These are phyloP conservation scores for Alitta virens DNA, from an alignment of 2,888 invertebrate genomes.

Conservation along the genomic window DNA sequence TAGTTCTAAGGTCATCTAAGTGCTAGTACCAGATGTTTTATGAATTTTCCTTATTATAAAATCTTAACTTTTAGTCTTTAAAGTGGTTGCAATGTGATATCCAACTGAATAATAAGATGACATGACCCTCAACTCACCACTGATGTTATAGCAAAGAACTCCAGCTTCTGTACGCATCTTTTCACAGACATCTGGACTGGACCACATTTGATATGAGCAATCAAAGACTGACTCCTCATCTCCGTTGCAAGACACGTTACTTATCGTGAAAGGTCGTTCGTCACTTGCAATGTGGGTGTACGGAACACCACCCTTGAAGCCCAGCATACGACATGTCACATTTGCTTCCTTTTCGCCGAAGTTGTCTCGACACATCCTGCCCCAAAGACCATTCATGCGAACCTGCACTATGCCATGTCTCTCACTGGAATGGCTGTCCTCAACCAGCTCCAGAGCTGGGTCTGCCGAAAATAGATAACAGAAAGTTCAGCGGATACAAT, in stretches of 20 bases:
- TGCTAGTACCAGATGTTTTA: no score
- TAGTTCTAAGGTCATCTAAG: no score
- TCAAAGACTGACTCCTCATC: slow-evolving; percentile 33
- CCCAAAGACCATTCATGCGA: slow-evolving; percentile 9
- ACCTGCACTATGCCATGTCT: slow-evolving; percentile 3
- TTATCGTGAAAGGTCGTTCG: slow-evolving; percentile 37
- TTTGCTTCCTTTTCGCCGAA: neutral
- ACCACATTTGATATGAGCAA: slow-evolving; percentile 32
- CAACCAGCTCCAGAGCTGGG: no score
- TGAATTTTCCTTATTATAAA: no score
- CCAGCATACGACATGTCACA: slow-evolving; percentile 36
- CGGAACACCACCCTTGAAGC: slow-evolving; percentile 39
- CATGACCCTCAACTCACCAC: slow-evolving; percentile 25
- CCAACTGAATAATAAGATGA: no score
- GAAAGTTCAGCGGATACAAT: no score
- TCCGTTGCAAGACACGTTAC: slow-evolving; percentile 36
- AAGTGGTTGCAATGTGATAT: no score
- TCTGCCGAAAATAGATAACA: no score
- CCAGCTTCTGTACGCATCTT: slow-evolving; percentile 39
- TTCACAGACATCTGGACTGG: slow-evolving; percentile 33
- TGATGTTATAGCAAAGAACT: slow-evolving; percentile 40
- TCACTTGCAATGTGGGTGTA: slow-evolving; percentile 46
- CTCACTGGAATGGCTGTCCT: neutral
- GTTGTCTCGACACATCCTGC: slow-evolving; percentile 3
- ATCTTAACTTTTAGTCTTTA: no score